phyloP scores from a whole-genome alignment of 1,140 invertebrate genomes.

The Drosophila busckii region DNA sequence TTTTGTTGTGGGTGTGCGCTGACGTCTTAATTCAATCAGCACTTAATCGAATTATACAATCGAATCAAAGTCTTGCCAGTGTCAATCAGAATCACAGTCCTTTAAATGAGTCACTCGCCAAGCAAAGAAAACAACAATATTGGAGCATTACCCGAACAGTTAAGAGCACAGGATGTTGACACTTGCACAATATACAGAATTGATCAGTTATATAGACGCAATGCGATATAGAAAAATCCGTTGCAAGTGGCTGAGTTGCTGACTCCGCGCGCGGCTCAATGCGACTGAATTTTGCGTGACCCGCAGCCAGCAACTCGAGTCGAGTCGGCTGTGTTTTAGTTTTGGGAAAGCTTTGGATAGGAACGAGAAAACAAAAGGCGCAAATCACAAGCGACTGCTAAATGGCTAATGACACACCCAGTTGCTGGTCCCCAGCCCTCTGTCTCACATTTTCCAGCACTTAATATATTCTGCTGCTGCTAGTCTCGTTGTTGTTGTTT shows the following conservation, averaged over 20 bases:
- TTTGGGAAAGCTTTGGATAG: conserved; percentile 23
- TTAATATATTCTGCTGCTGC: neutral
- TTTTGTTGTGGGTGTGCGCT: conserved; percentile 44
- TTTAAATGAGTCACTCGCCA: conserved; percentile 21
- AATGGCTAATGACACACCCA: conserved; percentile 69
- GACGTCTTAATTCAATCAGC: conserved; percentile 76
- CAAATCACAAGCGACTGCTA: conserved; percentile 52
- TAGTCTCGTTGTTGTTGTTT: no score
- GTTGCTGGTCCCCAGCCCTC: conserved; percentile 3
- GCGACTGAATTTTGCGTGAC: conserved; percentile 75
- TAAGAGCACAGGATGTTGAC: conserved; percentile 16
- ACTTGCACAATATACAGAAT: neutral
- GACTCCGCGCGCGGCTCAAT: conserved; percentile 73
- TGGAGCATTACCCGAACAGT: conserved; percentile 46
- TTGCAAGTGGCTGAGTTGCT: conserved; percentile 57
- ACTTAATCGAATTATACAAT: conserved; percentile 74
- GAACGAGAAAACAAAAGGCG: conserved; percentile 42
- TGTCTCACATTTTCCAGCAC: neutral
- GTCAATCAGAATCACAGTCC: conserved; percentile 57
- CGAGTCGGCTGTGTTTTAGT: conserved; percentile 8
- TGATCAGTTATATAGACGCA: conserved; percentile 2
- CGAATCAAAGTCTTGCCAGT: conserved; percentile 53
- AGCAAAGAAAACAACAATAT: neutral
- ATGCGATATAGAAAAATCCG: conserved; percentile 13
- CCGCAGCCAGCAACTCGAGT: conserved; percentile 63